Conservation (phyloP, 2,113 vertebrate genomes). For the Tetrao urogallus region DNA sequence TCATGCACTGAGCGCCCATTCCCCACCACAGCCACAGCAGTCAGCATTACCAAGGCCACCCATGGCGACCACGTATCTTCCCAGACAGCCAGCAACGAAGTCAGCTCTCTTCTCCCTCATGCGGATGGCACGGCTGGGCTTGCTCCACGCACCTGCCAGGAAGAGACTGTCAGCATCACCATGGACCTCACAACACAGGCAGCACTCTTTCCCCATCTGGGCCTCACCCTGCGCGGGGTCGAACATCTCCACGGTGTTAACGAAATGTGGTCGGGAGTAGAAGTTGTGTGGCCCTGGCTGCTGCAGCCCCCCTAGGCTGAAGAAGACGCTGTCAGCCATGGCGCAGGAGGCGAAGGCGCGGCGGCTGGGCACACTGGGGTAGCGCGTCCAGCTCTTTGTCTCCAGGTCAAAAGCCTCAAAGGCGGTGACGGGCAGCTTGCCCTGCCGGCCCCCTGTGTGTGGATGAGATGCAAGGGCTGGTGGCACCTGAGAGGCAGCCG, state of each 20-base stretch:
- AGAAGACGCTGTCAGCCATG: constrained; percentile 84
- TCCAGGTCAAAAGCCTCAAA: constrained; percentile 97
- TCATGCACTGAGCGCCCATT: not conserved
- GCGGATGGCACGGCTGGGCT: constrained; percentile 85
- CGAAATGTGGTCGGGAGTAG: constrained; percentile 97
- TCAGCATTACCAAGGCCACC: constrained; percentile 89
- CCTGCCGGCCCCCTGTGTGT: constrained; percentile 90
- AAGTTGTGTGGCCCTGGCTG: constrained; percentile 98
- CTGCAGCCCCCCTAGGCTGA: constrained; percentile 95
- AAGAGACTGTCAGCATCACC: not conserved
- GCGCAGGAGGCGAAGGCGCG: constrained; percentile 93
- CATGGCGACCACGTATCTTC: constrained; percentile 87
- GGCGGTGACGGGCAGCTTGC: constrained; percentile 94
- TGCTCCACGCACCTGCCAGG: constrained; percentile 88
- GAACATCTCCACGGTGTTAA: constrained; percentile 97
- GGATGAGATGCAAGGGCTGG: not conserved
- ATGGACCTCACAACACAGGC: accelerated
- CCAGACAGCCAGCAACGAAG: constrained; percentile 91
- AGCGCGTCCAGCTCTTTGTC: constrained; percentile 90
- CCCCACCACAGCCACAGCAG: not conserved
- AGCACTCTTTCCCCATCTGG: not conserved
- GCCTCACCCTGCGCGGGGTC: constrained; percentile 89
- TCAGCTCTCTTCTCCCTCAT: constrained; percentile 97
- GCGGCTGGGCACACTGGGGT: constrained; percentile 92
- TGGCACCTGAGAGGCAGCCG: not conserved